These are phyloP conservation scores for Calephelis nemesis DNA, from an alignment of 1,140 invertebrate species.

Conservation along the genomic window DNA sequence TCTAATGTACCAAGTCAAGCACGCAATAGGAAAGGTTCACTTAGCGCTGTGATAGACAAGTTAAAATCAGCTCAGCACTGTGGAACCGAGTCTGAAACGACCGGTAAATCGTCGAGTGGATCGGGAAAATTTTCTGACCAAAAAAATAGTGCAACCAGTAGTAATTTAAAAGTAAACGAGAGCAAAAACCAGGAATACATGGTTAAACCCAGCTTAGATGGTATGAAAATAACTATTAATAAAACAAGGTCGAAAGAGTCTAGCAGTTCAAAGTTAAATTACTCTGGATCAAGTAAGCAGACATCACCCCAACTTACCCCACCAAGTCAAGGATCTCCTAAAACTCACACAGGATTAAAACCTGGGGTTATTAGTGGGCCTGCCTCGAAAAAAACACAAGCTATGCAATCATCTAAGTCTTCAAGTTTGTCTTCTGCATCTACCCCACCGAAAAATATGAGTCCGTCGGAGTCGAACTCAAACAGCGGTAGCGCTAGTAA, in stretches of 20 bases:
- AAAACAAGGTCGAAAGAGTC: conserved; percentile 88
- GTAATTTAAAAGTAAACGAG: conserved; percentile 79
- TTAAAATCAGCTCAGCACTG: conserved; percentile 87
- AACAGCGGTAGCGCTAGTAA: conserved; percentile 64
- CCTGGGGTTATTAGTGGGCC: conserved; percentile 90
- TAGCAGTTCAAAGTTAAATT: conserved; percentile 69
- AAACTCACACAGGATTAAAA: conserved; percentile 90
- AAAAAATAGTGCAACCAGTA: conserved; percentile 65
- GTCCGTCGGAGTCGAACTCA: conserved; percentile 57
- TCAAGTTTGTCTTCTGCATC: conserved; percentile 59
- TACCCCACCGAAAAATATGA: conserved; percentile 64
- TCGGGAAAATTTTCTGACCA: conserved; percentile 77
- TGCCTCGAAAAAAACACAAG: conserved; percentile 87
- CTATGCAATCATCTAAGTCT: conserved; percentile 75
- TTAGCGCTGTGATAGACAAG: conserved; percentile 93
- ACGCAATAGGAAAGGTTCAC: conserved; percentile 86
- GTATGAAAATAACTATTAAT: conserved; percentile 94
- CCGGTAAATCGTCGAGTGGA: conserved; percentile 56
- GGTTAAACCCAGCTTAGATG: conserved; percentile 90
- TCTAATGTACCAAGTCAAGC: conserved; percentile 80
- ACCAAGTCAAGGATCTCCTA: conserved; percentile 83
- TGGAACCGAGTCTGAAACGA: conserved; percentile 68
- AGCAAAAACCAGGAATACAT: conserved; percentile 91
- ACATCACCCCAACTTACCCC: conserved; percentile 73
- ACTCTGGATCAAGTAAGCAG: conserved; percentile 68